These are phyloP conservation scores for Xyrauchen texanus DNA, from an alignment of 2,113 vertebrate species.

Conservation along the genomic window DNA sequence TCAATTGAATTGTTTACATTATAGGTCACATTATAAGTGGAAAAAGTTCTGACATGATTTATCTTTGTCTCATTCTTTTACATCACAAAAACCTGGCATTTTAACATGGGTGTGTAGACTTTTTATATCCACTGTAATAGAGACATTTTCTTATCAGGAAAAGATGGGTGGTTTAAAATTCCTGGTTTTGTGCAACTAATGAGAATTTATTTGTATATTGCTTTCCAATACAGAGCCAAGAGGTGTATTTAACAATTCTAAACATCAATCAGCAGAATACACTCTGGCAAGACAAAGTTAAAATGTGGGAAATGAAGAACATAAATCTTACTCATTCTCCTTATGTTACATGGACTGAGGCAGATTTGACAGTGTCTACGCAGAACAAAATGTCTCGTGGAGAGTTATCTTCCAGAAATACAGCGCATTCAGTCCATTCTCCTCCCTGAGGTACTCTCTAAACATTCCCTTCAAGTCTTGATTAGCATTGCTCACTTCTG, in stretches of 20 bases:
- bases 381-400: background rate
- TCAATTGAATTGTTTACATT: no score
- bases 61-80: no score
- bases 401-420: background rate
- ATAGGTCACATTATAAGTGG: no score
- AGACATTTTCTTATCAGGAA: background rate
- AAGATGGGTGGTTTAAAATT: background rate
- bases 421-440: background rate
- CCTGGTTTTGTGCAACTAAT: background rate
- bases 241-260: background rate
- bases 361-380: background rate
- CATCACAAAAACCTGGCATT: no score
- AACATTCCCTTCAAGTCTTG: constrained; percentile 1
- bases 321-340: background rate
- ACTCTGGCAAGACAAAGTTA: background rate
- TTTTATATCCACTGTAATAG: no score
- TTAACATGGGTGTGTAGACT: no score
- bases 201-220: constrained; percentile 10
- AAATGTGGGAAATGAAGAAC: background rate
- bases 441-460: background rate
- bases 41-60: no score
- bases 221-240: background rate
- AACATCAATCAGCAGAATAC: constrained; percentile 7
- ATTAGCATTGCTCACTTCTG: background rate
- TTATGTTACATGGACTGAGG: background rate